phyloP scores from a whole-genome alignment of 1,140 invertebrate species.

The Drosophila baimaii region DNA sequence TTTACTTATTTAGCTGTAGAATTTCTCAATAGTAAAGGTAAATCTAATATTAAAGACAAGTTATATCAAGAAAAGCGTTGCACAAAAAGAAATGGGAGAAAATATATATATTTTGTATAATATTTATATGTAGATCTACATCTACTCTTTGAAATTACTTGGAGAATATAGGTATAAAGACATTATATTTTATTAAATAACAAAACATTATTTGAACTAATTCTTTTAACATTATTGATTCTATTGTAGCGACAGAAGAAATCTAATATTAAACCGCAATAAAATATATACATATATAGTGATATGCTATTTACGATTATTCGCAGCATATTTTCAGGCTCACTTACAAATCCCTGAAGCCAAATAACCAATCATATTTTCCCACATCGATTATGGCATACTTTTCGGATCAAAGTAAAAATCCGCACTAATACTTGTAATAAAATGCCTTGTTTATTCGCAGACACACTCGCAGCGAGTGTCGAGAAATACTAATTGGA shows the following conservation, averaged over 20 bases:
- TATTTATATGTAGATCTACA: too few relatives aligned
- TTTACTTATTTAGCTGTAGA: too few relatives aligned
- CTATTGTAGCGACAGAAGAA: too few relatives aligned
- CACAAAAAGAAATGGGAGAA: too few relatives aligned
- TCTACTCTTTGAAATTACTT: too few relatives aligned
- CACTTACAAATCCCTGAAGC: not conserved
- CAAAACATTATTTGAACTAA: not conserved
- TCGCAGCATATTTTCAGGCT: slow-evolving; percentile 33
- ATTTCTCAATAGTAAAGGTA: too few relatives aligned
- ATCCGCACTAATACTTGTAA: slow-evolving; percentile 5
- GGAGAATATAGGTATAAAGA: too few relatives aligned
- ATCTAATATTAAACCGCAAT: not conserved
- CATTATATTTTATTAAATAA: not conserved
- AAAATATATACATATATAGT: not conserved
- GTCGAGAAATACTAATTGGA: slow-evolving; percentile 51
- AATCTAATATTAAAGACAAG: too few relatives aligned
- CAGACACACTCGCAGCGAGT: slow-evolving; percentile 46
- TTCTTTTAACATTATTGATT: not conserved
- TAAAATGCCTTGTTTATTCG: slow-evolving; percentile 71
- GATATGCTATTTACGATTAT: too few relatives aligned
- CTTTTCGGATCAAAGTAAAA: slow-evolving; percentile 10
- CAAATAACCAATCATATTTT: not conserved
- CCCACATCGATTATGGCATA: not conserved
- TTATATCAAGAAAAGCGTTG: too few relatives aligned
- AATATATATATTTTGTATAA: too few relatives aligned